Evolutionary conservation across 2,888 invertebrate species (phyloP).

Genomic region (Eurytoma adleriae): DNA sequence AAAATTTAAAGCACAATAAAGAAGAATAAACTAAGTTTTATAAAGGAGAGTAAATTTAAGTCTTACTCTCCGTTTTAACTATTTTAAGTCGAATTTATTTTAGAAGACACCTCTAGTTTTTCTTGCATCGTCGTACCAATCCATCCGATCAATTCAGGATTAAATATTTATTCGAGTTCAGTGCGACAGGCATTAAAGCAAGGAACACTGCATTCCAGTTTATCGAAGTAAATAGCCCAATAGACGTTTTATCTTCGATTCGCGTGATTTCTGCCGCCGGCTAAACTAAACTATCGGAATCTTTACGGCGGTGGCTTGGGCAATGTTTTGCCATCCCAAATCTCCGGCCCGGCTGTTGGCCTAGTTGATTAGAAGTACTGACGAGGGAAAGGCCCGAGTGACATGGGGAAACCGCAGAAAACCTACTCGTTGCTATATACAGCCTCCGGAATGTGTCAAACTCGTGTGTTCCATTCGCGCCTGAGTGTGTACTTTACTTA

Average conservation of each 20-base stretch:
- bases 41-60: too few species aligned
- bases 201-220: too few species aligned
- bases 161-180: slow-evolving; percentile 10
- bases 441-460: slow-evolving; percentile 13
- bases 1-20: too few species aligned
- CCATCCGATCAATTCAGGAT: too few species aligned
- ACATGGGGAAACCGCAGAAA: slow-evolving; percentile 14
- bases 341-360: slow-evolving; percentile 30
- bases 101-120: too few species aligned
- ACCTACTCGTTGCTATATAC: background rate
- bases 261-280: background rate
- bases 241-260: too few species aligned
- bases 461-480: slow-evolving; percentile 33
- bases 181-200: too few species aligned
- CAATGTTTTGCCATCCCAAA: slow-evolving; percentile 13
- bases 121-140: too few species aligned
- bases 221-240: too few species aligned
- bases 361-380: slow-evolving; percentile 42
- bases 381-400: slow-evolving; percentile 20
- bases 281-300: background rate
- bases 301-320: slow-evolving; percentile 8
- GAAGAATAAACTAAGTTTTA: too few species aligned
- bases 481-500: slow-evolving; percentile 31
- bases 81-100: too few species aligned
- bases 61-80: too few species aligned